Conservation (phyloP, 2,113 vertebrate species). For the Cyphomyrus plagiostoma region DNA sequence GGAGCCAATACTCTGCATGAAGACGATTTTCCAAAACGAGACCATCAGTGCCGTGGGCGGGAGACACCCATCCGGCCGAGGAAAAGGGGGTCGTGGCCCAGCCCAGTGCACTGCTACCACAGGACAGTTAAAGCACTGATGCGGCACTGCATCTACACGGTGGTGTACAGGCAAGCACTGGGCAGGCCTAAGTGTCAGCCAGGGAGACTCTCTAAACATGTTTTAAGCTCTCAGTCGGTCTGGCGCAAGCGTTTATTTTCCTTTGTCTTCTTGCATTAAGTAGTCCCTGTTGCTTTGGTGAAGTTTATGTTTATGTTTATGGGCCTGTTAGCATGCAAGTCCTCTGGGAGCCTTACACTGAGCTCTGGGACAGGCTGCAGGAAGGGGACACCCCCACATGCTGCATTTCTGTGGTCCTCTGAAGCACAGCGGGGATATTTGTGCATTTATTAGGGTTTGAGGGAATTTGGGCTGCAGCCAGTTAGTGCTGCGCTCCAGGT, state of each 20-base stretch:
- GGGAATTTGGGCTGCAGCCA: slow-evolving; percentile 41
- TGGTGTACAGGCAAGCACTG: not conserved
- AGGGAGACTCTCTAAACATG: not conserved
- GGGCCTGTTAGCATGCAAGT: not conserved
- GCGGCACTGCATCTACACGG: not conserved
- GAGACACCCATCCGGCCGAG: not conserved
- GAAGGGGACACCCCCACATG: not conserved
- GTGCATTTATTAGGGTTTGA: slow-evolving; percentile 42
- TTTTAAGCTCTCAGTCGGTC: not conserved
- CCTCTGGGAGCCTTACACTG: not conserved
- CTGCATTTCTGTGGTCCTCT: slow-evolving; percentile 17
- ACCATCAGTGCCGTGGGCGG: not conserved
- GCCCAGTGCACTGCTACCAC: not conserved
- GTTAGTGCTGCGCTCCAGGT: slow-evolving; percentile 42
- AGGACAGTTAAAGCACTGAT: slow-evolving; percentile 16
- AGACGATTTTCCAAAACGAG: not conserved
- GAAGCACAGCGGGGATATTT: slow-evolving; percentile 29
- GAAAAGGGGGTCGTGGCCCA: not conserved
- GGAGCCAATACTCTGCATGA: not conserved
- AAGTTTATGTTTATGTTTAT: not conserved
- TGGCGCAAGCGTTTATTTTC: not conserved
- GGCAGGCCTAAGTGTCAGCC: not conserved
- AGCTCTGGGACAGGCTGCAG: not conserved
- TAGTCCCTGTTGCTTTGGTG: not conserved
- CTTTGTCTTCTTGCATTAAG: not conserved